Evolutionary conservation across 2,888 invertebrate genomes (phyloP).

Genomic region (Cremastinae sp.): DNA sequence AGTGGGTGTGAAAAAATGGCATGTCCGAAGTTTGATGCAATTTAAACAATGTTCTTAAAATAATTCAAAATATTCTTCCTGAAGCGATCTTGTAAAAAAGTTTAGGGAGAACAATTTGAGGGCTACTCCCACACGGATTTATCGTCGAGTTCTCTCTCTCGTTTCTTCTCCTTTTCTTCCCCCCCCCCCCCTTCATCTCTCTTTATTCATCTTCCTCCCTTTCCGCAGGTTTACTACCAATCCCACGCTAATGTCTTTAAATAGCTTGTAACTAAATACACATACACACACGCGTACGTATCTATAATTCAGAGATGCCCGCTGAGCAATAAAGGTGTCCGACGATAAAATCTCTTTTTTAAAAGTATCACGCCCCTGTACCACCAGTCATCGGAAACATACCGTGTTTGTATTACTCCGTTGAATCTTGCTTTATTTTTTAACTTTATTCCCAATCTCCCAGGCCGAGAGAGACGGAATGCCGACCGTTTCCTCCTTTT

Average conservation of each 20-base stretch:
- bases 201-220: conserved; percentile 27
- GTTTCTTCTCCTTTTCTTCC: conserved; percentile 30
- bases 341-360: conserved; percentile 60
- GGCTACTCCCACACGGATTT: conserved; percentile 44
- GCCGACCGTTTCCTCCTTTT: not conserved
- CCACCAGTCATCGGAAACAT: conserved; percentile 56
- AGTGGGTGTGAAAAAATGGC: no score
- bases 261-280: conserved; percentile 55
- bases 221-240: conserved; percentile 55
- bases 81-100: conserved; percentile 56
- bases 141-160: conserved; percentile 44
- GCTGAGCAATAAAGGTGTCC: conserved; percentile 62
- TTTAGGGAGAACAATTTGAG: conserved; percentile 43
- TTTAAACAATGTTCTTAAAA: no score
- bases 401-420: conserved; percentile 23
- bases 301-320: conserved; percentile 45
- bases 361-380: conserved; percentile 60
- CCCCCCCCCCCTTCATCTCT: not conserved
- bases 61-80: conserved; percentile 11
- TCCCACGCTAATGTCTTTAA: conserved; percentile 63
- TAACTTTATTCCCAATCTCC: conserved; percentile 14
- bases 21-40: no score
- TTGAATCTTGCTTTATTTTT: conserved; percentile 4
- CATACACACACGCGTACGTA: conserved; percentile 33
- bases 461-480: conserved; percentile 1